A percentile compares a stretch with the other conserved stretches of the same genome.
Conservation (phyloP, 2,888 invertebrate genomes). For the Capitulum mitella region DNA sequence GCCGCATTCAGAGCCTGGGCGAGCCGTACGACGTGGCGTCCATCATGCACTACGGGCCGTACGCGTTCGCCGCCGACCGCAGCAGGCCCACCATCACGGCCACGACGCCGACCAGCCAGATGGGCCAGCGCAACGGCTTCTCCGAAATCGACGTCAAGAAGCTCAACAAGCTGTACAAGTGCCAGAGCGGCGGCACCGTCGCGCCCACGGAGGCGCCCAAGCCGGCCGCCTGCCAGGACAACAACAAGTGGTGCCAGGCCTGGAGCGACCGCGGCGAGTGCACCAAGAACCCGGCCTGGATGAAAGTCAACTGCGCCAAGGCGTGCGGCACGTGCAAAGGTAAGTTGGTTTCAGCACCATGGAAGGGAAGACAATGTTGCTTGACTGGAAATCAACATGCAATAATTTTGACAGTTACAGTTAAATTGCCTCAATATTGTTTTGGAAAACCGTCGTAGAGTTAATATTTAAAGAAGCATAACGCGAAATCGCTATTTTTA, state of each 20-base stretch:
- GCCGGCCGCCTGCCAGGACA: background rate
- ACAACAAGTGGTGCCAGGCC: background rate
- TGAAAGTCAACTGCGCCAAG: background rate
- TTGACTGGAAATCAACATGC: no score
- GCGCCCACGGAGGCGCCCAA: background rate
- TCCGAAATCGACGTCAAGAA: slow-evolving; percentile 39
- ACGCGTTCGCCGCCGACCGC: slow-evolving; percentile 42
- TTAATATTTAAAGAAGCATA: no score
- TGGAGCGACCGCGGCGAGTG: background rate
- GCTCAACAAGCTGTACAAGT: slow-evolving; percentile 40
- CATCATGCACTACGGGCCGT: slow-evolving; percentile 45
- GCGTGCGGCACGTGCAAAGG: background rate
- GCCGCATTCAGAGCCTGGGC: slow-evolving; percentile 40
- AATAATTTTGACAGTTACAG: background rate
- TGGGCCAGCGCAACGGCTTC: slow-evolving; percentile 43
- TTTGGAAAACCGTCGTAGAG: no score
- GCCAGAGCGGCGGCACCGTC: slow-evolving; percentile 32
- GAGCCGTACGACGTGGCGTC: slow-evolving; percentile 42
- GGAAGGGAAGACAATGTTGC: background rate
- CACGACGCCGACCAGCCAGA: slow-evolving; percentile 37
- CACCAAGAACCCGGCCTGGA: background rate
- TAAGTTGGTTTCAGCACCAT: background rate
- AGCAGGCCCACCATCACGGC: slow-evolving; percentile 42
- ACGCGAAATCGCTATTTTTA: no score
- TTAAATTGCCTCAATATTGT: no score